A percentile compares a stretch with the other conserved stretches of the same genome.
Evolutionary conservation across 2,113 vertebrate species (phyloP).

Genomic region (Heptranchias perlo): DNA sequence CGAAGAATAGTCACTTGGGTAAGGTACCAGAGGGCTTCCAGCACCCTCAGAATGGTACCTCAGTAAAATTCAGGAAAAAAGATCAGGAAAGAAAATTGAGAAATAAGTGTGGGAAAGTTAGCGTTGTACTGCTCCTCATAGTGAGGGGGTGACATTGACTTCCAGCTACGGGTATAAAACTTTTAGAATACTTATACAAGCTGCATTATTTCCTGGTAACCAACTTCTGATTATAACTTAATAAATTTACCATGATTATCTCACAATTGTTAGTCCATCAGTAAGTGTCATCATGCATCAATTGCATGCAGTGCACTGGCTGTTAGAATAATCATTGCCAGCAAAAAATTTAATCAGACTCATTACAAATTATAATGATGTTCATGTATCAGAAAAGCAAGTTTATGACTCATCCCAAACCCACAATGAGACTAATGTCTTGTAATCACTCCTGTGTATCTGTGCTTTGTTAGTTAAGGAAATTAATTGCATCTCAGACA

Average conservation of each 20-base stretch:
- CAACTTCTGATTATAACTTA: not conserved
- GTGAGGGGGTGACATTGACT: not conserved
- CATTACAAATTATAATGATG: not conserved
- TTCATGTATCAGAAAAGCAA: not conserved
- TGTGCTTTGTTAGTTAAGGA: not conserved
- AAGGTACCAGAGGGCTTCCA: not conserved
- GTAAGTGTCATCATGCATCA: not conserved
- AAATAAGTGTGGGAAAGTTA: not conserved
- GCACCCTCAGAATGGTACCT: not conserved
- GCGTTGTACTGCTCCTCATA: not conserved
- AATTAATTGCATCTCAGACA: not conserved
- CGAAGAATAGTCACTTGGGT: not conserved
- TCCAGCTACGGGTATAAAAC: not conserved
- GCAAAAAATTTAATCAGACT: not conserved
- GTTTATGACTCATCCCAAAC: not conserved
- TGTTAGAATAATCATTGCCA: not conserved
- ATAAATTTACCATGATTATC: not conserved
- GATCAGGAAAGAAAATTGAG: not conserved
- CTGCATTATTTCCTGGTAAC: not conserved
- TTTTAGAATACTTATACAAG: not conserved
- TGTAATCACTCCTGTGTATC: not conserved
- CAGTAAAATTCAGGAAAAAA: not conserved
- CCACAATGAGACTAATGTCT: not conserved
- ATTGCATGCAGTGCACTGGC: not conserved
- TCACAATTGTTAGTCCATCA: not conserved